Conservation (phyloP, 53 echinoderm and acorn worm species). For the Zoroaster sp. region DNA sequence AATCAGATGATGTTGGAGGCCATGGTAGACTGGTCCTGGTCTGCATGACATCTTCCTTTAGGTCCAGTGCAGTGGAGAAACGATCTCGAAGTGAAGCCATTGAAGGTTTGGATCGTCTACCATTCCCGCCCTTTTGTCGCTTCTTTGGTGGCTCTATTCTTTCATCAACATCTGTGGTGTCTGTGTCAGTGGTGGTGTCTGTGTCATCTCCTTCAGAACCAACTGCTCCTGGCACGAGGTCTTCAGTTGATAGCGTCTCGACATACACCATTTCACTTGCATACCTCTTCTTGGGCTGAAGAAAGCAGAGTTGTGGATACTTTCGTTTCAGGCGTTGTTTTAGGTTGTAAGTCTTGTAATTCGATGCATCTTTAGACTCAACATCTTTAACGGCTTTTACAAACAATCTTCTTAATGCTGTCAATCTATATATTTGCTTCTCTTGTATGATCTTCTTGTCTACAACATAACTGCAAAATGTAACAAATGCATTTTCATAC, state of each 20-base stretch:
- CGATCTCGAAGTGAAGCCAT: conserved; percentile 41
- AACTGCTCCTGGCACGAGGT: conserved; percentile 16
- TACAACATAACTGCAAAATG: too few relatives aligned
- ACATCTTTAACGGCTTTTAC: too few relatives aligned
- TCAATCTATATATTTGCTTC: too few relatives aligned
- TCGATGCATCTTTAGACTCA: conserved; percentile 36
- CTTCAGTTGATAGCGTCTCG: conserved; percentile 31
- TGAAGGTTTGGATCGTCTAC: neutral
- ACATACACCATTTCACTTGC: conserved; percentile 55
- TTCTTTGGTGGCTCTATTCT: neutral
- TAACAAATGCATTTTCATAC: too few relatives aligned
- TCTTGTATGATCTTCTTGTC: too few relatives aligned
- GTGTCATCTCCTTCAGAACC: conserved; percentile 16
- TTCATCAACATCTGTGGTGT: neutral
- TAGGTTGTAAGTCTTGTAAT: conserved; percentile 45
- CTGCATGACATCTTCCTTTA: conserved; percentile 9
- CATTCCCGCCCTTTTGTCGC: neutral
- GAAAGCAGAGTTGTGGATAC: conserved; percentile 60
- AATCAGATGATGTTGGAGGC: conserved; percentile 66
- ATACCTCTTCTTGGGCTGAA: conserved; percentile 8
- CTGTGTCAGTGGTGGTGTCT: conserved; percentile 28
- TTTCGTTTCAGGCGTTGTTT: conserved; percentile 28
- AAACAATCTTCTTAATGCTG: too few relatives aligned
- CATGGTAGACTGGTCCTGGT: conserved; percentile 27
- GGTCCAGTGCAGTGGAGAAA: conserved; percentile 31